phyloP scores from a whole-genome alignment of 2,888 invertebrate species.

The Apodemia hepburni region DNA sequence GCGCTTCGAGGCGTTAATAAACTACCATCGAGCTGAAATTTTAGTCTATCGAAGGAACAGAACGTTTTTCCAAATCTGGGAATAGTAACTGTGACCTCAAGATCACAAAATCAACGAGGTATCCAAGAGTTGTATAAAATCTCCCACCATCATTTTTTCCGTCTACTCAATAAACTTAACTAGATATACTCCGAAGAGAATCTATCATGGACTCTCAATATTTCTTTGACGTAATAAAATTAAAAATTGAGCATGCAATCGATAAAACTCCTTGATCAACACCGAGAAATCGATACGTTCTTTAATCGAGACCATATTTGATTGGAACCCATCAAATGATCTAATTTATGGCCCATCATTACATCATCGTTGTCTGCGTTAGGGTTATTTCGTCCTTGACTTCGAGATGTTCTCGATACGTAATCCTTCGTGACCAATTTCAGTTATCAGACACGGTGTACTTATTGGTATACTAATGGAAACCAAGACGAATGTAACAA shows the following conservation, averaged over 20 bases:
- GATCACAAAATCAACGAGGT: too few species aligned
- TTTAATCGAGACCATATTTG: constrained; percentile 63
- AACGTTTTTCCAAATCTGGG: too few species aligned
- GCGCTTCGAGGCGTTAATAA: too few species aligned
- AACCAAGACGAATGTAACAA: constrained; percentile 48
- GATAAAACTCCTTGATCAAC: constrained; percentile 35
- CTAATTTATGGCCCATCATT: constrained; percentile 62
- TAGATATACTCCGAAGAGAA: constrained; percentile 8
- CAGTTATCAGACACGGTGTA: constrained; percentile 48
- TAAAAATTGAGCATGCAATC: constrained; percentile 49
- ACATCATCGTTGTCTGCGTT: constrained; percentile 39
- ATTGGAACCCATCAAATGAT: constrained; percentile 75
- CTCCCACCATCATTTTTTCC: too few species aligned
- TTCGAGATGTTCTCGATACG: constrained; percentile 37
- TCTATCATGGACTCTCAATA: constrained; percentile 9
- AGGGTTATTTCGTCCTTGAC: constrained; percentile 53
- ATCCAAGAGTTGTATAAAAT: too few species aligned
- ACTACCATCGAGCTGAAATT: too few species aligned
- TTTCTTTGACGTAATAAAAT: constrained; percentile 22
- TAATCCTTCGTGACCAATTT: constrained; percentile 71
- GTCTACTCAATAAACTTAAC: too few species aligned
- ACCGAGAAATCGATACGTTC: constrained; percentile 39
- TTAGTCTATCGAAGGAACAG: too few species aligned
- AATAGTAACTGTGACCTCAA: too few species aligned
- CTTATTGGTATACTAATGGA: constrained; percentile 63